A percentile compares a stretch with the other conserved stretches of the same genome.
phyloP scores from a whole-genome alignment of 2,797 vertebrate genomes.

The Galaxias olidus region DNA sequence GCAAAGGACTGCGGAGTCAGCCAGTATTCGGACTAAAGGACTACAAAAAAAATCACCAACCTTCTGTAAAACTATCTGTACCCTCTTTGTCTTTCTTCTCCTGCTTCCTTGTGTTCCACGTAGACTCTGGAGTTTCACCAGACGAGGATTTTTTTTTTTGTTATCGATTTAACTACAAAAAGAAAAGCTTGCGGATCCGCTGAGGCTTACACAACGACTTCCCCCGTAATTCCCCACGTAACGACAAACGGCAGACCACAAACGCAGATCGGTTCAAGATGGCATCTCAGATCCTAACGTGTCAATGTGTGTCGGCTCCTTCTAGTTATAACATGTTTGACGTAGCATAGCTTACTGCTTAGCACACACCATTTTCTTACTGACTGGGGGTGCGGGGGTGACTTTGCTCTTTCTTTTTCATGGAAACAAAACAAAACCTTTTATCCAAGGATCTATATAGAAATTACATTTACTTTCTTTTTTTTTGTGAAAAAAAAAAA shows the following conservation, averaged over 20 bases:
- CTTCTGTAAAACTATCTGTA: constrained; percentile 35
- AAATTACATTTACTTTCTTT: constrained; percentile 50
- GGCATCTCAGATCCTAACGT: constrained; percentile 43
- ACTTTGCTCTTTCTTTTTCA: constrained; percentile 30
- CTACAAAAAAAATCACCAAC: constrained; percentile 34
- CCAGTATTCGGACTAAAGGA: constrained; percentile 38
- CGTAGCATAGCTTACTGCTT: constrained; percentile 62
- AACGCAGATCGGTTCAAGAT: constrained; percentile 41
- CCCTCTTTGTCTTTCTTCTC: constrained; percentile 56
- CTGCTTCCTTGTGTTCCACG: constrained; percentile 61
- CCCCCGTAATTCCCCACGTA: no score
- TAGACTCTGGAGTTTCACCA: constrained; percentile 39
- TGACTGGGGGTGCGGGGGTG: constrained; percentile 27
- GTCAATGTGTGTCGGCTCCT: constrained; percentile 38
- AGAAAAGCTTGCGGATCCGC: no score
- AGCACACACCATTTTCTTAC: constrained; percentile 60
- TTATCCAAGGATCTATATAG: constrained; percentile 49
- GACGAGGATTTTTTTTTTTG: no score
- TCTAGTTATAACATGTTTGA: constrained; percentile 55
- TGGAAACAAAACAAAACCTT: constrained; percentile 37
- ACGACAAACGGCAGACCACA: no score
- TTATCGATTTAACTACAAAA: no score
- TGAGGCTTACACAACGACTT: no score
- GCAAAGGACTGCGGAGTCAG: constrained; percentile 38
- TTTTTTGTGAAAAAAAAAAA: constrained; percentile 41